These are phyloP conservation scores for Ageneiosus marmoratus DNA, from an alignment of 2,113 vertebrate species.

Conservation along the genomic window DNA sequence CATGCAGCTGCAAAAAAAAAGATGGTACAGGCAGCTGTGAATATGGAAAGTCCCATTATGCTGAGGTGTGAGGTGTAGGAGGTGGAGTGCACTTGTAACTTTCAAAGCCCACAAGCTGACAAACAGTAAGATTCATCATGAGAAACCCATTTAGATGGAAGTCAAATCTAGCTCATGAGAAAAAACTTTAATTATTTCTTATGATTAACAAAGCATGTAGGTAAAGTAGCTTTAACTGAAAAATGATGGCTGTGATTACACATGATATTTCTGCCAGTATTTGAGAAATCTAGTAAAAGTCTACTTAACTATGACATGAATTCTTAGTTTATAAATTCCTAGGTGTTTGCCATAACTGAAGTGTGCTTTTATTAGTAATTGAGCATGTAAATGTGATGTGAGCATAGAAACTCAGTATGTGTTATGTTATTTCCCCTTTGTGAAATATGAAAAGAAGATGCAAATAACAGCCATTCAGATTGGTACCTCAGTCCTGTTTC, in stretches of 20 bases:
- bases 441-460: constrained; percentile 41
- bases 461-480: constrained; percentile 26
- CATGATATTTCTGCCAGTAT: background rate
- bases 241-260: background rate
- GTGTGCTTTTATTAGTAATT: background rate
- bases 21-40: constrained; percentile 10
- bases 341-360: background rate
- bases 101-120: constrained; percentile 1
- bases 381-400: too few relatives aligned
- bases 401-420: background rate
- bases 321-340: background rate
- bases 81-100: background rate
- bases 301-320: background rate
- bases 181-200: background rate
- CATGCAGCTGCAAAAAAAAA: background rate
- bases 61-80: constrained; percentile 26
- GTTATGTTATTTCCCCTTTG: too few relatives aligned
- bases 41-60: constrained; percentile 44
- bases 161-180: background rate
- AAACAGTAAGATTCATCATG: background rate
- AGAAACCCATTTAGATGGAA: background rate
- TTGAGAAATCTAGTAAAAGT: background rate
- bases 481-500: background rate
- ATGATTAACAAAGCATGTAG: background rate
- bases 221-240: background rate